phyloP scores from a whole-genome alignment of 2,797 vertebrate genomes.

The Pseudochaenichthys georgianus region DNA sequence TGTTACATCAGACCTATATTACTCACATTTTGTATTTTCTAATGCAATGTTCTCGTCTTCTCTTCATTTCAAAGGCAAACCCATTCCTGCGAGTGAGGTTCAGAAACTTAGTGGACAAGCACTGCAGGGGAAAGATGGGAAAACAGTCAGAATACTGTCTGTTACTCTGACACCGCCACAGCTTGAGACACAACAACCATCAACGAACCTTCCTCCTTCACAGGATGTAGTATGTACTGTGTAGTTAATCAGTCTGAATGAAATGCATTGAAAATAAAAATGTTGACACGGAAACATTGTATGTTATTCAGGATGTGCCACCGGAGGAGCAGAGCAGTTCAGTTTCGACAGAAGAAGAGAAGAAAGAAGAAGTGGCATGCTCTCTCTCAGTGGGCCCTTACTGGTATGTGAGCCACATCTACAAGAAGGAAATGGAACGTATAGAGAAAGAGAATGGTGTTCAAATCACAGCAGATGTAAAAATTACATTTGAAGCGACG shows the following conservation, averaged over 20 bases:
- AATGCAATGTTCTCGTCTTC: neutral
- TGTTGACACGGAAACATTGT: neutral
- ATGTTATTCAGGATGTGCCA: conserved; percentile 20
- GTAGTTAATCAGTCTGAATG: neutral
- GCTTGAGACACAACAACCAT: fast-evolving
- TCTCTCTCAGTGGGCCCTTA: conserved; percentile 31
- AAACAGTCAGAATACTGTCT: neutral
- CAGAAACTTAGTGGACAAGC: neutral
- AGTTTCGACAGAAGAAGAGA: neutral
- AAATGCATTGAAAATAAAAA: neutral
- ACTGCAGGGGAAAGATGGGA: fast-evolving
- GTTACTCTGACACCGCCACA: fast-evolving
- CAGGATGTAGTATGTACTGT: conserved; percentile 56
- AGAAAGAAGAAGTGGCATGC: fast-evolving
- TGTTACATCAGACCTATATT: neutral
- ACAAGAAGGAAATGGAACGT: conserved; percentile 45
- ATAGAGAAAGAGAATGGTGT: conserved; percentile 62
- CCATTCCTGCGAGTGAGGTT: neutral
- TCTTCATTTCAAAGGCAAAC: too few relatives aligned
- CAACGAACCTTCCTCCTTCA: neutral
- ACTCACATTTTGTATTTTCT: neutral
- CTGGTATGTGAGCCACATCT: conserved; percentile 66
- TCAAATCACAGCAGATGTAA: conserved; percentile 10
- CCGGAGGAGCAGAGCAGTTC: fast-evolving
- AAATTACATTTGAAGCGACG: conserved; percentile 38